Conservation (phyloP, 2,888 invertebrate genomes). For the Formica aserva region DNA sequence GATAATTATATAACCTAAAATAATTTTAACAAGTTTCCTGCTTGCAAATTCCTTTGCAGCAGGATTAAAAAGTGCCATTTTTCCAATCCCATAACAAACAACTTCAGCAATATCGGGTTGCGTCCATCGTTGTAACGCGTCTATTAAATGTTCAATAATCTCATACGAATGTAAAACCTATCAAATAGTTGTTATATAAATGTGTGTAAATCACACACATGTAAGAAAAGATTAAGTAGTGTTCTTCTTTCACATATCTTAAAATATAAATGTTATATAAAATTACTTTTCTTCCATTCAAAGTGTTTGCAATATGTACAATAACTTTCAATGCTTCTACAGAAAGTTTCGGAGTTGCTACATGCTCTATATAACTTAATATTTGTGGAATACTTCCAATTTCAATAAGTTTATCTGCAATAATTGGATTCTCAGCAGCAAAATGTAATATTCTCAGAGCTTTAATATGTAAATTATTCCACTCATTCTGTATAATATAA, state of each 20-base stretch:
- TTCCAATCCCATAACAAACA: conserved; percentile 75
- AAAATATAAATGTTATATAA: not conserved
- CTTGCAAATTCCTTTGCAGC: conserved; percentile 75
- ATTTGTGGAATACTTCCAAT: conserved; percentile 74
- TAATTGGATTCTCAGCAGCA: conserved; percentile 73
- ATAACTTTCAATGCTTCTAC: conserved; percentile 71
- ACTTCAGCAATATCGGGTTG: conserved; percentile 67
- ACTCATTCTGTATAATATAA: conserved; percentile 74
- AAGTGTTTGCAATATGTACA: conserved; percentile 72
- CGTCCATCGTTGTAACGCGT: conserved; percentile 60
- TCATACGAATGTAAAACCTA: conserved; percentile 75
- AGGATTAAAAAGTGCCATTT: conserved; percentile 74
- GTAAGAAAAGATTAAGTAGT: not conserved
- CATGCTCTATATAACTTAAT: conserved; percentile 72
- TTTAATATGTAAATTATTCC: conserved; percentile 74
- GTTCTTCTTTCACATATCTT: not conserved
- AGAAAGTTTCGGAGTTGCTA: conserved; percentile 61
- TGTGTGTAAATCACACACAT: not conserved
- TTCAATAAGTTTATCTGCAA: conserved; percentile 71
- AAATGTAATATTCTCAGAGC: conserved; percentile 70
- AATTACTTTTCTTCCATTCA: conserved; percentile 76
- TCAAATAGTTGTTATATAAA: conserved; percentile 36
- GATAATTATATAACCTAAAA: conserved; percentile 48
- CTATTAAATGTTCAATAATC: conserved; percentile 72
- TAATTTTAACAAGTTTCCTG: conserved; percentile 15